Conservation (phyloP, 2,888 invertebrate species). For the Cryptocheilus praepositus region DNA sequence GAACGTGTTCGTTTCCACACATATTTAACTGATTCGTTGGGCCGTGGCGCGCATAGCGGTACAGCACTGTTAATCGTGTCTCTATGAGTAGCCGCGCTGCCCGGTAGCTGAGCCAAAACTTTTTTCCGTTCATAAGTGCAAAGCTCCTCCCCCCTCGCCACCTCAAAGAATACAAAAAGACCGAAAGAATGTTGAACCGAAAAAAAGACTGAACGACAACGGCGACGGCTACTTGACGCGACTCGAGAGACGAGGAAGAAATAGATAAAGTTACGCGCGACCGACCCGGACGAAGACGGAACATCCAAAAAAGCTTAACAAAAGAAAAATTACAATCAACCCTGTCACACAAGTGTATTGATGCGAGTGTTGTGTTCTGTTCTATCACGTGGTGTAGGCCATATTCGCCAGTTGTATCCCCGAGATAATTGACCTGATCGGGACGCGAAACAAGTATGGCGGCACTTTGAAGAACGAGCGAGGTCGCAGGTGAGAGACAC, state of each 20-base stretch:
- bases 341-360: constrained; percentile 71
- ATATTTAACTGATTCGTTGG: constrained; percentile 45
- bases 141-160: constrained; percentile 41
- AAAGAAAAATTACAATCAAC: constrained; percentile 45
- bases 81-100: constrained; percentile 67
- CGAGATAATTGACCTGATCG: constrained; percentile 99
- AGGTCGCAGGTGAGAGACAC: constrained; percentile 99
- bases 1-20: constrained; percentile 54
- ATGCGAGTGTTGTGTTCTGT: constrained; percentile 74
- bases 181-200: constrained; percentile 19
- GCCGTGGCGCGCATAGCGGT: constrained; percentile 70
- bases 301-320: constrained; percentile 28
- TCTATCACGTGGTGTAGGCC: constrained; percentile 84
- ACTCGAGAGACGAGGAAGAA: constrained; percentile 4
- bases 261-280: constrained; percentile 17
- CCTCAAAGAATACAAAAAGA: constrained; percentile 34
- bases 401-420: constrained; percentile 99
- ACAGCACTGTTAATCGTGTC: constrained; percentile 71
- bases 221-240: neutral
- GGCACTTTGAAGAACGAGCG: constrained; percentile 99
- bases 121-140: constrained; percentile 52
- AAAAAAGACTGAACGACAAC: neutral
- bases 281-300: neutral
- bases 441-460: constrained; percentile 99
- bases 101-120: constrained; percentile 64